Conservation (phyloP, 1,140 invertebrate species). For the Leguminivora glycinivorella region DNA sequence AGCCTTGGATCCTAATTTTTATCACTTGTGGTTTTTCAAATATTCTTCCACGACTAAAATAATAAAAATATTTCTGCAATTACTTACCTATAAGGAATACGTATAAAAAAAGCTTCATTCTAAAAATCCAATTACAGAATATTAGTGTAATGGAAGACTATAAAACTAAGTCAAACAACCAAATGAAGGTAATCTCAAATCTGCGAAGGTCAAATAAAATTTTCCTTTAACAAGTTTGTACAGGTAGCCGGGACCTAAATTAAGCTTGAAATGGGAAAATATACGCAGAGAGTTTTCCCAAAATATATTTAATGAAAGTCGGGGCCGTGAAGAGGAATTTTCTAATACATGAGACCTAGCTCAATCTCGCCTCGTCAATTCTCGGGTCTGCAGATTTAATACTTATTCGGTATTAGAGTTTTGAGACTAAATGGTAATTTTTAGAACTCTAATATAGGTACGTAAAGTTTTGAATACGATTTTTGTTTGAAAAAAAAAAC, state of each 20-base stretch:
- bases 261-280: slow-evolving; percentile 9
- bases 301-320: neutral
- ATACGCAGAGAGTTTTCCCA: neutral
- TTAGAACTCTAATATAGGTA: no score
- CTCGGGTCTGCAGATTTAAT: neutral
- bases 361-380: neutral
- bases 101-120: neutral
- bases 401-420: neutral
- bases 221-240: slow-evolving; percentile 2
- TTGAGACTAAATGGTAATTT: no score
- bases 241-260: neutral
- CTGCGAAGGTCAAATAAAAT: neutral
- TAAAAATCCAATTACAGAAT: neutral
- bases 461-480: no score
- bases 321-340: neutral
- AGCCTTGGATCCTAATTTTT: no score
- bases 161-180: slow-evolving; percentile 1
- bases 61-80: neutral
- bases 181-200: slow-evolving; percentile 1
- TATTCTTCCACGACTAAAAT: neutral
- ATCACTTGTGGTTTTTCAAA: no score
- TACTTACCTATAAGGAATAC: neutral
- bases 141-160: neutral
- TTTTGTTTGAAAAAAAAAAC: no score
- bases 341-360: neutral